Evolutionary conservation across 2,888 invertebrate species (phyloP), one percentile per base, ranked within the genome.

Genomic region (Rhabditoides inermis): DNA sequence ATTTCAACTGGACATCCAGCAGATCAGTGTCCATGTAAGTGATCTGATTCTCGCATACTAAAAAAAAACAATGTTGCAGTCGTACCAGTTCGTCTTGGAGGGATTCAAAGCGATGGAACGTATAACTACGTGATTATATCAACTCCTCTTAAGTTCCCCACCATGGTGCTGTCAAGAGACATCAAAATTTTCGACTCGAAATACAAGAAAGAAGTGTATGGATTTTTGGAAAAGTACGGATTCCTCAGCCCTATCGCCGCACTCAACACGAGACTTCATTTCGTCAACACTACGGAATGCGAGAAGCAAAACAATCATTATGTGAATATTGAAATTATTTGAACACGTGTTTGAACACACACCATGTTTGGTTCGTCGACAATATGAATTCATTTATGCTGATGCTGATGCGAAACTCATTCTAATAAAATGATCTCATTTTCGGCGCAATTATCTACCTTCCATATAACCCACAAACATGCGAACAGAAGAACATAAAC

Each of bases 1-100:
- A 58, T 76, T 26, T 53, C 60, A 2, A 74, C 71, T 12, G 72
- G 72, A 23, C 70, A 71, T 54, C 58, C 64, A 6, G 53, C 53
- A 15, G 75, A 75, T 53, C 61, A 61, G 20, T 75, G 75, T 55
- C 75, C 75, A 30, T 75, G 75, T 75, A 47, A 61, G 68, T 56
- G 2, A n/a, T 20, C 15, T 23, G n/a, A n/a, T n/a, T n/a, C n/a
- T n/a, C n/a, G n/a, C n/a, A n/a, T n/a, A n/a, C n/a, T n/a, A n/a
- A n/a, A n/a, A n/a, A n/a, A n/a, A n/a, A n/a, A n/a, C n/a, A n/a
- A n/a, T n/a, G 6, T 51, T 71, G 45, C 42, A 73, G 73, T 64
- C 45, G 65, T 73, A 49, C 70, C 72, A 1, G 61, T 74, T 2
- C 53, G 60, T 40, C 45, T 69, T n/a, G 71, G 73, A 10, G 70